Conservation (phyloP, 2,113 vertebrate genomes). For the Theristicus caerulescens region DNA sequence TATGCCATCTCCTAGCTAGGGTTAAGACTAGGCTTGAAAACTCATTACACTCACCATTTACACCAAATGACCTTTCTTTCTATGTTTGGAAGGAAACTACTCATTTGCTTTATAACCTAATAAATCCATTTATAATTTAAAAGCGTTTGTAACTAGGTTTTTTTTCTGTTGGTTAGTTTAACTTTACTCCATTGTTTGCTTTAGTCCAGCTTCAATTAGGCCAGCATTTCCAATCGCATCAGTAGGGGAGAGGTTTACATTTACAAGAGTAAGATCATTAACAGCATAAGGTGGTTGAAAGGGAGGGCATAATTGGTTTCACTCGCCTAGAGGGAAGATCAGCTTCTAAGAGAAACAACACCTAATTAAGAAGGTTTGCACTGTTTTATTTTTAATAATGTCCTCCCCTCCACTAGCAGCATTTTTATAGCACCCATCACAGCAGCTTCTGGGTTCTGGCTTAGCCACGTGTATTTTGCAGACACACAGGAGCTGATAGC, state of each 20-base stretch:
- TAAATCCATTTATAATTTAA: constrained; percentile 64
- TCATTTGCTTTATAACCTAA: constrained; percentile 31
- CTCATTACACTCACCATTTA: constrained; percentile 34
- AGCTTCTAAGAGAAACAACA: neutral
- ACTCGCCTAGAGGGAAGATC: neutral
- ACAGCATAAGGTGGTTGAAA: constrained; percentile 9
- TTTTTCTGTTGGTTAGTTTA: neutral
- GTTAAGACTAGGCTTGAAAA: constrained; percentile 38
- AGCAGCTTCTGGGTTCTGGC: neutral
- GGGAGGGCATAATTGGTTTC: neutral
- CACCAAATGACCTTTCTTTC: neutral
- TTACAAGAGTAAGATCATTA: constrained; percentile 16
- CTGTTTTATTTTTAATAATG: neutral
- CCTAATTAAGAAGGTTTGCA: constrained; percentile 33
- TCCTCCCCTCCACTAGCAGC: neutral
- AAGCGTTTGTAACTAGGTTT: neutral
- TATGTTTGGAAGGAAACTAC: neutral
- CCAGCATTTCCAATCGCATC: neutral
- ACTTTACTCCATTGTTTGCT: constrained; percentile 13
- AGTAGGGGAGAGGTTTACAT: neutral
- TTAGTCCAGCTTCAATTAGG: neutral
- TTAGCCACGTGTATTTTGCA: neutral
- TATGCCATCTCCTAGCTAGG: constrained; percentile 10
- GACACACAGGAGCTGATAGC: neutral
- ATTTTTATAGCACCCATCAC: neutral